phyloP scores from a whole-genome alignment of 2,888 invertebrate genomes.

The Tethea ocularis region DNA sequence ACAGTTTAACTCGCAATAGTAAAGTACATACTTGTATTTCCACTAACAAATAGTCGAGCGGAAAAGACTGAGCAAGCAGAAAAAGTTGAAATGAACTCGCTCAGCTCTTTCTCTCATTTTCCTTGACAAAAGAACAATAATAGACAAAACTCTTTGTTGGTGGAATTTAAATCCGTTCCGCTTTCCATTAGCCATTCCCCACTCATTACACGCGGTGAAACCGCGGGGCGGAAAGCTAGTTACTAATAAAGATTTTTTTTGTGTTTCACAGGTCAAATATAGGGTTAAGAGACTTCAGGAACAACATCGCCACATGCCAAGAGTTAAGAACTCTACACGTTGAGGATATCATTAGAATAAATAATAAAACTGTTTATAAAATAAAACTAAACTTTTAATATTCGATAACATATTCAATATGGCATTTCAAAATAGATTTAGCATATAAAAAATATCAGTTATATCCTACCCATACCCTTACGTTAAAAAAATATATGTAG shows the following conservation, averaged over 20 bases:
- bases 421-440: conserved; percentile 41
- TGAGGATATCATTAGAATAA: conserved; percentile 17
- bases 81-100: too few relatives aligned
- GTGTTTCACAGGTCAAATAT: conserved; percentile 28
- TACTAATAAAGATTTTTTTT: conserved; percentile 7
- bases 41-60: too few relatives aligned
- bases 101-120: too few relatives aligned
- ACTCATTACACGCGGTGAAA: too few relatives aligned
- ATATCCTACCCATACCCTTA: conserved; percentile 33
- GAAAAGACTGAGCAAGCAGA: too few relatives aligned
- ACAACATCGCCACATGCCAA: conserved; percentile 24
- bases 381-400: conserved; percentile 15
- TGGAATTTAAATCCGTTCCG: too few relatives aligned
- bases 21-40: too few relatives aligned
- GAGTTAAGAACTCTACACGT: conserved; percentile 18
- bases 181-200: too few relatives aligned
- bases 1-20: too few relatives aligned
- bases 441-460: conserved; percentile 29
- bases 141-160: too few relatives aligned
- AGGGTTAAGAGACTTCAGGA: conserved; percentile 22
- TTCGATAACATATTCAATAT: conserved; percentile 40
- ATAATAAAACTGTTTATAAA: conserved; percentile 18
- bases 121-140: too few relatives aligned
- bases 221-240: too few relatives aligned
- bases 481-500: conserved; percentile 27